Evolutionary conservation across 2,888 invertebrate genomes (phyloP), one percentile per base, ranked within the genome.

Genomic region (Zaprionus lineosus): DNA sequence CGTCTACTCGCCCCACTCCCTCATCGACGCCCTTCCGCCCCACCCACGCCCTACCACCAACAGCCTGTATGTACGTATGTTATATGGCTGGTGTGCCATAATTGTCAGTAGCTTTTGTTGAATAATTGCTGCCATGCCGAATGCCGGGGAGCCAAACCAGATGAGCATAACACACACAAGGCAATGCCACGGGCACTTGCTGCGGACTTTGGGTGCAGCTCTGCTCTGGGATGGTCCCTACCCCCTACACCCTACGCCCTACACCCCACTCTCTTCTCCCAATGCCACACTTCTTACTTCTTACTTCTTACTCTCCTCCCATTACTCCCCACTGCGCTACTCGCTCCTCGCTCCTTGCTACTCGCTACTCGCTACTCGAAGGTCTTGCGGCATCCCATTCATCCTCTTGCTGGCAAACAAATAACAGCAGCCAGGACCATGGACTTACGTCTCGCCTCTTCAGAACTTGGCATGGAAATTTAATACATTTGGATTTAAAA

Each of bases 21-120:
- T 8, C 2, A 21, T 15, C 29, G n/a, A n/a, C n/a, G n/a, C n/a
- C n/a, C n/a, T n/a, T n/a, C 7, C 9, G 3, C 15, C 21, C 6
- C 34, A 4, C 16, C n/a, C 14, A 1, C 12, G 8, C 9, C 12
- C 34, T 18, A 11, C 29, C 19, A 15, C 29, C 14, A 24, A 46
- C 16, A 39, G n/a, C n/a, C 28, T 58, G 14, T 47, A n/a, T n/a
- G n/a, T 26, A 11, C 43, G 63, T 47, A 59, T 70, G 65, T 58
- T 79, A 60, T 74, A 62, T 68, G 71, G 68, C 46, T 74, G 77
- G 68, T 78, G 78, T 71, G 81, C 75, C 75, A 81, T 82, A 81
- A 84, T 84, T 82, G 81, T 82, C 84, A 78, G 82, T 74, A 78
- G 82, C 82, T 78, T 81, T 82, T 84, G 81, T 82, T 82, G 82